phyloP scores from a whole-genome alignment of 2,888 invertebrate genomes.

The Lasioglossum zephyrum region DNA sequence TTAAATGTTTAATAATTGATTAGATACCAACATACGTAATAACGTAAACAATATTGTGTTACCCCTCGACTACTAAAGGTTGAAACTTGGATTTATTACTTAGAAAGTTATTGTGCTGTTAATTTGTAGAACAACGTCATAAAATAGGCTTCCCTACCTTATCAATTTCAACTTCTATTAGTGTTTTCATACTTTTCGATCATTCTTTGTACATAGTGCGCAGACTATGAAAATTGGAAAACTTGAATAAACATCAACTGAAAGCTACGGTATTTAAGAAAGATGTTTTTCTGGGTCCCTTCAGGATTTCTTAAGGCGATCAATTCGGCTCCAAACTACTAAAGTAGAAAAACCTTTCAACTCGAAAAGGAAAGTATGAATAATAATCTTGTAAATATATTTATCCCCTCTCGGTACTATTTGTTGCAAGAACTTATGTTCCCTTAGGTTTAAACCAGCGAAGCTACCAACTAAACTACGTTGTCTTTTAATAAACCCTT shows the following conservation, averaged over 20 bases:
- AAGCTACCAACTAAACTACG: constrained; percentile 51
- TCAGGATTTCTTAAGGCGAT: not conserved
- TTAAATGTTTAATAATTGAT: no score
- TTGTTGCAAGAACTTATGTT: constrained; percentile 11
- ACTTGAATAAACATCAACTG: not conserved
- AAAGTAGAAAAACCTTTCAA: not conserved
- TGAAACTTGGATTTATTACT: not conserved
- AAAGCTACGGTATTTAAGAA: not conserved
- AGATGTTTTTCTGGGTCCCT: not conserved
- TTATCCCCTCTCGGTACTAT: not conserved
- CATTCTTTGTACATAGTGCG: not conserved
- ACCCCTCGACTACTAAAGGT: no score
- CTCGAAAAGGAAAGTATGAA: not conserved
- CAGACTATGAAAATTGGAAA: not conserved
- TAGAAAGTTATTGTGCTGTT: not conserved
- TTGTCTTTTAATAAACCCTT: constrained; percentile 40
- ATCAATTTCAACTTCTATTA: not conserved
- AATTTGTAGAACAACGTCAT: not conserved
- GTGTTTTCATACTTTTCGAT: not conserved
- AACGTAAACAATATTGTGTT: no score
- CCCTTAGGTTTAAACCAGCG: constrained; percentile 37
- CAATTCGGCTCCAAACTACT: not conserved
- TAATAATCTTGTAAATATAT: not conserved
- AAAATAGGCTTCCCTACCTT: not conserved
- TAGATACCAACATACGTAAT: no score